Conservation (phyloP, 1,140 invertebrate species). For the Drusus annulatus region DNA sequence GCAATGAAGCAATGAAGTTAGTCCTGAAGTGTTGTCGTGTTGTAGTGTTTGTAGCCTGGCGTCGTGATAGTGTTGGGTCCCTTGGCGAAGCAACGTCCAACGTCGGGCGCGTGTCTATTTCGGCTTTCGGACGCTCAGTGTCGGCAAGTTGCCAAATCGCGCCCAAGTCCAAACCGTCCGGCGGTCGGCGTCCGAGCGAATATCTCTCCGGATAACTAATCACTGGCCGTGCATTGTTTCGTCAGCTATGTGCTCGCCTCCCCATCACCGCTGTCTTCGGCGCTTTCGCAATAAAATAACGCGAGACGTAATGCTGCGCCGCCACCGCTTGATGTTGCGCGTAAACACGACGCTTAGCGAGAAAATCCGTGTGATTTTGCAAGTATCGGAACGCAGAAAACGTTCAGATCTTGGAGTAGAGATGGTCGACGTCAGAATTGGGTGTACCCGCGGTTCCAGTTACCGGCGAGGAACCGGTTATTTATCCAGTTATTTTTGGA, state of each 20-base stretch:
- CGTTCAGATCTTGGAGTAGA: background rate
- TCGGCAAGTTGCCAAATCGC: slow-evolving; percentile 30
- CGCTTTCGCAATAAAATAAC: slow-evolving; percentile 27
- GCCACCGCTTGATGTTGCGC: background rate
- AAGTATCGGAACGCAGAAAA: background rate
- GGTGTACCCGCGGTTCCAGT: too few species aligned
- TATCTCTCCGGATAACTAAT: slow-evolving; percentile 12
- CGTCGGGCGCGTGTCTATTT: slow-evolving; percentile 22
- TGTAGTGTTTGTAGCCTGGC: too few species aligned
- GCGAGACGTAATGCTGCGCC: background rate
- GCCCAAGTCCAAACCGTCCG: background rate
- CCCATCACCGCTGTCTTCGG: background rate
- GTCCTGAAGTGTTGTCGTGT: too few species aligned
- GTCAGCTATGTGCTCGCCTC: slow-evolving; percentile 3
- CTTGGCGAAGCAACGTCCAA: background rate
- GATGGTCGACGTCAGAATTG: background rate
- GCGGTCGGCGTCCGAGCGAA: too few species aligned
- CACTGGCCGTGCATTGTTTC: slow-evolving; percentile 10
- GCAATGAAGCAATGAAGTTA: too few species aligned
- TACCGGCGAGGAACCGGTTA: too few species aligned
- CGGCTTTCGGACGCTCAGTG: slow-evolving; percentile 5
- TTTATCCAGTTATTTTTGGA: too few species aligned
- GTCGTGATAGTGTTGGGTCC: too few species aligned
- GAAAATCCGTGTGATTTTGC: background rate
- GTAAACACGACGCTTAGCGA: background rate